Conservation (phyloP, 1,140 invertebrate genomes). For the Grapholita molesta region DNA sequence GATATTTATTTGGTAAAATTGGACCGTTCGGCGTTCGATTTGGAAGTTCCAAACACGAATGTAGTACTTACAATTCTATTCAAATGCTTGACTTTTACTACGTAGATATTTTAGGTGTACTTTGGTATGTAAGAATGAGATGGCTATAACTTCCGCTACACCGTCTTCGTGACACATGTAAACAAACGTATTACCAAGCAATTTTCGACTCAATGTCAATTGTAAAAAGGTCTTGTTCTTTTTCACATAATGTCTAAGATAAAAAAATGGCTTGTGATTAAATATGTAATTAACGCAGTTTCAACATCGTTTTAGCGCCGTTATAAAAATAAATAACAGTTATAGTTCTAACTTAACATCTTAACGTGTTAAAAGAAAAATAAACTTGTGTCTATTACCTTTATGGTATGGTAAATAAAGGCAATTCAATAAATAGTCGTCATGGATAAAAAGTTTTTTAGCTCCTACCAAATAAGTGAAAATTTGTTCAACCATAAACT, state of each 20-base stretch:
- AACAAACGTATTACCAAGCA: neutral
- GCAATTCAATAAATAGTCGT: too few species aligned
- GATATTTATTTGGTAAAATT: neutral
- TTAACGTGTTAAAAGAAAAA: neutral
- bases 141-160: neutral
- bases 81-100: too few species aligned
- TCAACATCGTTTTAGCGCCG: neutral
- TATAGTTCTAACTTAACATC: neutral
- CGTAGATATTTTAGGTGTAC: too few species aligned
- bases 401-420: too few species aligned
- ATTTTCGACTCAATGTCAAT: too few species aligned
- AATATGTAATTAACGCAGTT: neutral
- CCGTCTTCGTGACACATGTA: neutral
- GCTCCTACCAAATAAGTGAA: too few species aligned
- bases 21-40: neutral
- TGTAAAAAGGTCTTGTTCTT: neutral
- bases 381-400: neutral
- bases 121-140: neutral
- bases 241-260: neutral
- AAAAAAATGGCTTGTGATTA: neutral
- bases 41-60: neutral
- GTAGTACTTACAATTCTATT: too few species aligned
- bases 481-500: neutral
- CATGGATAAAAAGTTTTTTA: too few species aligned
- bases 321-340: neutral